Percentiles rank a stretch among this genome's conserved stretches.
phyloP scores from a whole-genome alignment of 2,797 vertebrate genomes.

The Gallinago stenura region DNA sequence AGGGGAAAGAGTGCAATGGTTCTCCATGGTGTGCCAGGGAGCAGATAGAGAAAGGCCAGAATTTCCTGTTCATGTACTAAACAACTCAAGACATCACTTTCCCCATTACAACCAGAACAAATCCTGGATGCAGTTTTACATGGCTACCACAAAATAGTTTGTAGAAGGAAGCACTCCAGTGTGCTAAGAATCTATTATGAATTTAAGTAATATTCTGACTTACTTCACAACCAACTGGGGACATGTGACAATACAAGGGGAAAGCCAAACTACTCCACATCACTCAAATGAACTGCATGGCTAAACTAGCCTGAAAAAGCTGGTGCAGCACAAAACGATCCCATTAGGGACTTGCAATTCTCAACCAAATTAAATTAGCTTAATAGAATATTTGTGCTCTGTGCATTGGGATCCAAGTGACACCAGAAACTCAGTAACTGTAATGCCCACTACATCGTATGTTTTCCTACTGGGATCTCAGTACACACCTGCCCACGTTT shows the following conservation, averaged over 20 bases:
- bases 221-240: background rate
- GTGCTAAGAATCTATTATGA: background rate
- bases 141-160: background rate
- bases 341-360: background rate
- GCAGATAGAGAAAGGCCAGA: background rate
- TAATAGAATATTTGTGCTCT: background rate
- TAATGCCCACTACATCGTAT: fast-evolving
- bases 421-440: background rate
- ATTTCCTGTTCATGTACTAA: background rate
- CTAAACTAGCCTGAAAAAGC: background rate
- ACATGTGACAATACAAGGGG: background rate
- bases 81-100: background rate
- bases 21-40: background rate
- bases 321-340: background rate
- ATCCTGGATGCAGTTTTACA: background rate
- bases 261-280: background rate
- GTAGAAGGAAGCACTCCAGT: background rate
- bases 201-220: background rate
- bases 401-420: background rate
- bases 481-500: background rate
- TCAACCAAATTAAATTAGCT: background rate
- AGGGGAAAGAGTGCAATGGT: background rate
- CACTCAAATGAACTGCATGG: background rate
- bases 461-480: background rate
- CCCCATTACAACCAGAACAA: background rate